phyloP scores from a whole-genome alignment of 2,888 invertebrate genomes.

The Drosophila anceps region DNA sequence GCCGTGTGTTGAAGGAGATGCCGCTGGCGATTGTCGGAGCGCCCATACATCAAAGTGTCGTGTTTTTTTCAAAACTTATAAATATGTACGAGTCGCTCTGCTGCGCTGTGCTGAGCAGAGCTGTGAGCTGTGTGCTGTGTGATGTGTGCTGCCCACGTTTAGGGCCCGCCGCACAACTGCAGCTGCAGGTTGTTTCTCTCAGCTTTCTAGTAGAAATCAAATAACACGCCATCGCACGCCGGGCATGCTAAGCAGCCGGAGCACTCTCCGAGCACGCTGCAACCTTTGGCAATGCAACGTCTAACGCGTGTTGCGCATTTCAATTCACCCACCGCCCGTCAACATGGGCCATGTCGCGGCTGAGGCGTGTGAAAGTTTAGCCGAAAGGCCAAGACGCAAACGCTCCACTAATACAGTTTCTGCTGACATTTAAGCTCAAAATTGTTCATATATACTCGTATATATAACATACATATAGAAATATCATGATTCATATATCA shows the following conservation, averaged over 20 bases:
- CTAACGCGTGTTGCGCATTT: slow-evolving; percentile 43
- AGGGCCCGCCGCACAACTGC: slow-evolving; percentile 21
- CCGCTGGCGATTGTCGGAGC: slow-evolving; percentile 56
- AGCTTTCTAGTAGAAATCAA: slow-evolving; percentile 63
- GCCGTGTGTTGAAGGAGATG: slow-evolving; percentile 36
- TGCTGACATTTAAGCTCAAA: neutral
- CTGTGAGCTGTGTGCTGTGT: too few species aligned
- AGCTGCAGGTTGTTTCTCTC: slow-evolving; percentile 37
- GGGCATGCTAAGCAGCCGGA: slow-evolving; percentile 63
- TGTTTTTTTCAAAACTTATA: slow-evolving; percentile 65
- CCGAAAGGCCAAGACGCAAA: neutral
- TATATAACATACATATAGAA: too few species aligned
- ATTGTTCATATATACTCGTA: neutral
- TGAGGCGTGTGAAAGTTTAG: slow-evolving; percentile 63
- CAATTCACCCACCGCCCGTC: slow-evolving; percentile 13
- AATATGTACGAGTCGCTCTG: slow-evolving; percentile 57
- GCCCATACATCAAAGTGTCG: slow-evolving; percentile 76
- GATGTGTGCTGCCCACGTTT: slow-evolving; percentile 14
- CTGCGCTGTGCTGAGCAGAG: neutral
- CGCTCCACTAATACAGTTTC: slow-evolving; percentile 6
- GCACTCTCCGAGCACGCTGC: slow-evolving; percentile 11
- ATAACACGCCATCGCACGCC: slow-evolving; percentile 51
- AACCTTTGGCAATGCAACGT: slow-evolving; percentile 43
- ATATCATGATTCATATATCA: neutral
- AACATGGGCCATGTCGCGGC: slow-evolving; percentile 9